Evolutionary conservation across 1,140 invertebrate species (phyloP), one percentile per base, ranked within the genome.

Genomic region (Platyura marginata): DNA sequence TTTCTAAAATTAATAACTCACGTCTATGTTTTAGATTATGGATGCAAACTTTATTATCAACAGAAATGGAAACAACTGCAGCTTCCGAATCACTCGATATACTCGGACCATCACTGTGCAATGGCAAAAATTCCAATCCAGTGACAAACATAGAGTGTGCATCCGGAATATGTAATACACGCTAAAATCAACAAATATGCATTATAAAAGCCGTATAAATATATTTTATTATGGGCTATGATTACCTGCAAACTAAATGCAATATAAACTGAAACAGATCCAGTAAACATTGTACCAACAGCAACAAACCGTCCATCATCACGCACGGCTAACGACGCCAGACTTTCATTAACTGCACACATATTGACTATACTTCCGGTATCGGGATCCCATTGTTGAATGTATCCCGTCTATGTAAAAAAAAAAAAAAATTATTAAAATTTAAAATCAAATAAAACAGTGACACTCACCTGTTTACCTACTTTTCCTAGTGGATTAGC

Each of bases 111-210:
- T 72, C 70, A 32, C 69, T 61, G 44, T 71, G 71, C 16, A 76
- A 77, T 18, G 83, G 81, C 44, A 93, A 63, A 66, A 95, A 94
- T 62, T 89, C 79, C 41, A 95, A 63, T 13, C 89, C 90, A 25
- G 91, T 95, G 25, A 95, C 81, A 67, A 95, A 95, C 76, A 91
- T 92, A 47, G 78, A 81, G 67, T 96, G 92, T 46, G 82, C 86
- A 52, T 75, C 72, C 48, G 75, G 67, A 51, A 92, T 75, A 57
- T 81, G 77, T 47, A 92, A 70, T 37, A 89, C 70, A 55, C 74
- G 77, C 79, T 92, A 62, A 41, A 69, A 64, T 13, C 6, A 8
- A 8, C 25, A 6, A 13, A 29, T 29, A 8, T 29, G n/a, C n/a
- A n/a, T n/a, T n/a, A n/a, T n/a, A n/a, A n/a, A 46, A 40, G 47